These are phyloP conservation scores for Apogon hyalosoma DNA, from an alignment of 2,797 vertebrate species.

Conservation along the genomic window DNA sequence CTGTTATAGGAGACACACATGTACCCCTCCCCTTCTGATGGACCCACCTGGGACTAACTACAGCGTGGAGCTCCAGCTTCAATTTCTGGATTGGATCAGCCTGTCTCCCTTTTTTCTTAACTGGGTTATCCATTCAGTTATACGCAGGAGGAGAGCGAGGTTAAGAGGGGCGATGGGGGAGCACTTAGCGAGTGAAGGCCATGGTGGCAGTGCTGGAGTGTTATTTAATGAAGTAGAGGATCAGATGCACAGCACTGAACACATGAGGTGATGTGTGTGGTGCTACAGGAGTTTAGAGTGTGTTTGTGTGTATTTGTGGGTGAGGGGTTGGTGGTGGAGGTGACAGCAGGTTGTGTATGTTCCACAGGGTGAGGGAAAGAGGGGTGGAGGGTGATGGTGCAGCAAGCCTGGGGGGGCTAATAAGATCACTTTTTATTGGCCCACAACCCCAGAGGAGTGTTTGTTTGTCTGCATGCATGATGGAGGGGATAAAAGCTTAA, in stretches of 20 bases:
- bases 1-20: conserved; percentile 28
- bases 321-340: conserved; percentile 45
- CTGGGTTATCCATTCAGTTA: conserved; percentile 70
- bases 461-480: conserved; percentile 82
- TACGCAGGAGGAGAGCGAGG: conserved; percentile 55
- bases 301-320: conserved; percentile 39
- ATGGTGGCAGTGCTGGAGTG: conserved; percentile 71
- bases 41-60: conserved; percentile 45
- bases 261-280: conserved; percentile 55
- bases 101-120: conserved; percentile 50
- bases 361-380: conserved; percentile 54
- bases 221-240: conserved; percentile 82
- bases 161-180: conserved; percentile 70
- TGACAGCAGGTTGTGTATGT: conserved; percentile 70
- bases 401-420: conserved; percentile 65
- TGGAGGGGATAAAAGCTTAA: conserved; percentile 77
- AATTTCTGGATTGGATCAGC: conserved; percentile 55
- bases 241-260: conserved; percentile 66
- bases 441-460: conserved; percentile 77
- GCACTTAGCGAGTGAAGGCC: conserved; percentile 77
- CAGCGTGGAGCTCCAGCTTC: conserved; percentile 43
- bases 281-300: conserved; percentile 47
- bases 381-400: conserved; percentile 56
- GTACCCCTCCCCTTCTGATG: conserved; percentile 17
- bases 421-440: conserved; percentile 81